Evolutionary conservation across 2,888 invertebrate species (phyloP).

Genomic region (Lasioglossum figueresi): DNA sequence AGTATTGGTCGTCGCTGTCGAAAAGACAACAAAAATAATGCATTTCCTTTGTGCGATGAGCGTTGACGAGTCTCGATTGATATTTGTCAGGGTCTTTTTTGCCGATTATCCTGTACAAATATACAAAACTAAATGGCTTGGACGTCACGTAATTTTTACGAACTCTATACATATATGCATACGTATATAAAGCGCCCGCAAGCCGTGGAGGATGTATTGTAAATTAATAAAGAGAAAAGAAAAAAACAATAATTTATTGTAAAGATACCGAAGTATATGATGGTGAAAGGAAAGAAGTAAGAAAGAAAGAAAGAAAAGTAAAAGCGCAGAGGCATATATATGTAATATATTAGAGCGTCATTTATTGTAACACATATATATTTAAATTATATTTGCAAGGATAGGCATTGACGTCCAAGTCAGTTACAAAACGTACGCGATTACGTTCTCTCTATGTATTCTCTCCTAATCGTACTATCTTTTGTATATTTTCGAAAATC

Average conservation of each 20-base stretch:
- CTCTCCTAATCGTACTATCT: constrained; percentile 72
- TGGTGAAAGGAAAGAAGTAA: background rate
- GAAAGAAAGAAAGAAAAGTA: constrained; percentile 18
- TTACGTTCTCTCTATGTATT: constrained; percentile 75
- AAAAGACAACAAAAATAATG: constrained; percentile 7
- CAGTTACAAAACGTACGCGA: constrained; percentile 62
- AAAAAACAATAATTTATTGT: constrained; percentile 48
- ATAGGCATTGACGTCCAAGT: constrained; percentile 64
- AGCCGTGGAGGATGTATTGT: constrained; percentile 41
- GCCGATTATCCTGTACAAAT: constrained; percentile 73
- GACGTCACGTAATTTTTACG: constrained; percentile 66
- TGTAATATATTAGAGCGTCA: constrained; percentile 57
- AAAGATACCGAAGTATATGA: constrained; percentile 49
- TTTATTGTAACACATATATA: constrained; percentile 35
- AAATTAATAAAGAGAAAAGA: constrained; percentile 32
- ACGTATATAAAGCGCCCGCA: constrained; percentile 34
- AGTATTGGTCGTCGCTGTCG: constrained; percentile 2
- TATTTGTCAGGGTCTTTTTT: constrained; percentile 73
- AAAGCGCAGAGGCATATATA: constrained; percentile 47
- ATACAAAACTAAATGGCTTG: constrained; percentile 63
- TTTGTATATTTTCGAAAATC: constrained; percentile 46
- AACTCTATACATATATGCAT: constrained; percentile 44
- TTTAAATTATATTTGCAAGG: constrained; percentile 51
- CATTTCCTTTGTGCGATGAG: constrained; percentile 29
- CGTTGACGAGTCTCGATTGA: constrained; percentile 40